Conservation (phyloP, 2,797 vertebrate genomes). For the Sciurus vulgaris region DNA sequence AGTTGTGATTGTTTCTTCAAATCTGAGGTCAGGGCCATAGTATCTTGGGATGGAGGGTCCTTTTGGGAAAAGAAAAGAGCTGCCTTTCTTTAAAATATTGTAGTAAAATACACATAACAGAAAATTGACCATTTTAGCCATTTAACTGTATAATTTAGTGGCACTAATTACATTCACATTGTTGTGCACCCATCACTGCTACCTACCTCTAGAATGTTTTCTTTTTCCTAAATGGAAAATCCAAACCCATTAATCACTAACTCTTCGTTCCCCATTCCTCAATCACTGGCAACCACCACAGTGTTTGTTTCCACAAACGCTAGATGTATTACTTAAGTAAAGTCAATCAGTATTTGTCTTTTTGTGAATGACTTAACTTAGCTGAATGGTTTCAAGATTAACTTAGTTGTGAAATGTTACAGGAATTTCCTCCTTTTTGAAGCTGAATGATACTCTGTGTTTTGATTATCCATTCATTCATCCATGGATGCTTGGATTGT, state of each 20-base stretch:
- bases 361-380: background rate
- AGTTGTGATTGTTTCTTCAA: background rate
- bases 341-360: background rate
- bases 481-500: background rate
- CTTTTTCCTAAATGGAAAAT: background rate
- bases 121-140: background rate
- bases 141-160: background rate
- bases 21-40: background rate
- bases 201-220: background rate
- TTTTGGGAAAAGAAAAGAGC: background rate
- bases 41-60: background rate
- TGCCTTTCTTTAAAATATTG: background rate
- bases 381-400: background rate
- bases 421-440: background rate
- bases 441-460: background rate
- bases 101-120: background rate
- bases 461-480: background rate
- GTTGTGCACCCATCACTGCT: accelerated
- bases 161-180: background rate
- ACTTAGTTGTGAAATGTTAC: background rate
- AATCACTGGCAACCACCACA: background rate
- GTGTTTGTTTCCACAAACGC: background rate
- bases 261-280: accelerated
- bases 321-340: background rate
- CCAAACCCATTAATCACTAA: background rate